Conservation (phyloP, 1,140 invertebrate genomes). For the Battus philenor region DNA sequence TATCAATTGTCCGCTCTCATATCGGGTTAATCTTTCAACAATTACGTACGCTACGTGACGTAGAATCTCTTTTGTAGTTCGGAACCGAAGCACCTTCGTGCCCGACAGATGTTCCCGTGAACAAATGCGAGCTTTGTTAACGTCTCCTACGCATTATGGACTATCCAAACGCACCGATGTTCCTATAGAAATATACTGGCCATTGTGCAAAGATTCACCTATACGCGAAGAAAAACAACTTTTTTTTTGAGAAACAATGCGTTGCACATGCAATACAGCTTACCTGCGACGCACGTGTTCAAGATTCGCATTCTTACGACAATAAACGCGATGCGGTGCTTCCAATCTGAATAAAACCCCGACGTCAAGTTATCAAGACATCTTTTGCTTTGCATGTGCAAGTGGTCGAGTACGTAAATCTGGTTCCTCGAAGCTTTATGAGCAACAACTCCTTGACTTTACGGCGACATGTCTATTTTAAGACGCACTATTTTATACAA, state of each 20-base stretch:
- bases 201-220: constrained; percentile 62
- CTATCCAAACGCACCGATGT: constrained; percentile 51
- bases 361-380: constrained; percentile 28
- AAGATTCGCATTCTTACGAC: constrained; percentile 51
- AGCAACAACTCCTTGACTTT: constrained; percentile 38
- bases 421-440: constrained; percentile 39
- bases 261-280: constrained; percentile 56
- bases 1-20: constrained; percentile 43
- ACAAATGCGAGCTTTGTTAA: constrained; percentile 54
- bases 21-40: constrained; percentile 71
- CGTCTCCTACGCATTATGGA: constrained; percentile 65
- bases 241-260: constrained; percentile 56
- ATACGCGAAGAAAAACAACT: constrained; percentile 56
- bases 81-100: constrained; percentile 35
- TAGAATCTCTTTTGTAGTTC: constrained; percentile 34
- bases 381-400: constrained; percentile 26
- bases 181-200: constrained; percentile 38
- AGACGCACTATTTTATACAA: constrained; percentile 16
- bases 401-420: constrained; percentile 30
- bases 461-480: constrained; percentile 38
- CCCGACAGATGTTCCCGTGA: constrained; percentile 61
- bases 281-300: constrained; percentile 72
- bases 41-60: constrained; percentile 52
- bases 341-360: constrained; percentile 33
- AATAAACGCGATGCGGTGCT: constrained; percentile 31